Conservation (phyloP, 2,113 vertebrate species). For the Typhlomys cinereus region DNA sequence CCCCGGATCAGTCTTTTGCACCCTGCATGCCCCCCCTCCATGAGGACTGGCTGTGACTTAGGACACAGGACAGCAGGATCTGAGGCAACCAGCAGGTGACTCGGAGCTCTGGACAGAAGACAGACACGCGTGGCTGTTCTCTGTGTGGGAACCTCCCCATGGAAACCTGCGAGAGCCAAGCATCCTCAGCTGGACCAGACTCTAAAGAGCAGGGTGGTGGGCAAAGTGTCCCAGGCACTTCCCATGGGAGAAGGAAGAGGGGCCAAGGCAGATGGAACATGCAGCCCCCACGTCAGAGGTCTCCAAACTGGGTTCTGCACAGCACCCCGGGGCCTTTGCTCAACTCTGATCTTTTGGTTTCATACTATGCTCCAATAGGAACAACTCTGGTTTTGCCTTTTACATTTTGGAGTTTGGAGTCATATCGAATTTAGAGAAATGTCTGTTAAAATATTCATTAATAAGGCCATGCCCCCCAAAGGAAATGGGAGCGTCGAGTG, state of each 20-base stretch:
- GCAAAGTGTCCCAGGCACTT: neutral
- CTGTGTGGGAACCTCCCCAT: neutral
- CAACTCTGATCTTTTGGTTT: no score
- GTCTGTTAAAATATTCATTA: no score
- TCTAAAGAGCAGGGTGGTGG: neutral
- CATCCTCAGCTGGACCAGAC: neutral
- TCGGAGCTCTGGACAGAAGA: neutral
- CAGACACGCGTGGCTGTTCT: neutral
- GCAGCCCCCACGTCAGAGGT: neutral
- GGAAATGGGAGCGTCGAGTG: no score
- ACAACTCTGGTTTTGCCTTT: neutral
- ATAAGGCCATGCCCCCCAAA: no score
- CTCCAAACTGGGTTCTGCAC: neutral
- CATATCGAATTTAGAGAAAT: no score
- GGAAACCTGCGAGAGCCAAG: neutral
- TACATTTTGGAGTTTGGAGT: no score
- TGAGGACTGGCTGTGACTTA: neutral
- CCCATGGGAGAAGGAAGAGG: neutral
- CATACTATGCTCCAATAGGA: neutral
- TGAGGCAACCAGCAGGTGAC: neutral
- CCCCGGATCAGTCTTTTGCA: rapidly evolving
- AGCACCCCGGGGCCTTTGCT: neutral
- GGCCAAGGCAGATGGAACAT: no score
- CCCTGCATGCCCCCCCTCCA: neutral
- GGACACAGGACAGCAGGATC: neutral